Base-by-base conservation (phyloP, 2,888 invertebrate genomes). In the Zelleria hepariella region DNA sequence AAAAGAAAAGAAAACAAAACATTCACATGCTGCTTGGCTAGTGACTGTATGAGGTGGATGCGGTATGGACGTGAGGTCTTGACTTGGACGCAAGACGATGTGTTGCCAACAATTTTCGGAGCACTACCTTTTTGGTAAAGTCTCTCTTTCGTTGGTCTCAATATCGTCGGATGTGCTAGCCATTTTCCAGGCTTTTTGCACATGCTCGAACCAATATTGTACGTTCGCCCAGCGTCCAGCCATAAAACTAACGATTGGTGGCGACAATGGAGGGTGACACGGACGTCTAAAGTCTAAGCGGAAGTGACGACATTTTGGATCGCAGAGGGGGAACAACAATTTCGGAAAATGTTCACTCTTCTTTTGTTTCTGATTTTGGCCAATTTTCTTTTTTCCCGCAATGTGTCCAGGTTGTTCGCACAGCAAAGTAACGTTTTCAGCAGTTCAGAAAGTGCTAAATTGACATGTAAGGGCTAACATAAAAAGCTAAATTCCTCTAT, bases 1-100 rank as follows among this genome's bases (percentile, higher is more conserved):
- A 86, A 85, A 84, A 84, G 85, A 89, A 87, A 88, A 86, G 69
- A 86, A 87, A 88, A 87, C 77, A 86, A 89, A 89, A 89, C 89
- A 89, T 89, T 88, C 89, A 89, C 89, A 89, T 89, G 89, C 89
- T 86, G 86, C 86, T 79, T 77, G 82, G 82, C 83, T 82, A 70
- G 80, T 85, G 85, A 72, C 77, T 56, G 57, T 58, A 24, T 55
- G 75, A 80, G 79, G 78, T 81, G 84, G 82, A 86, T 86, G 86
- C 82, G 78, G 82, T 80, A 72, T 75, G 74, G 72, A 71, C 70
- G 78, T 79, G 77, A 71, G 67, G 68, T 67, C 68, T 70, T 42
- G 32, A 5, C 15, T 42, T 42, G 32, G 32, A 42, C 32, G 32
- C 32, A 42, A 42, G 32, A 42, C 32, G 32, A 42, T 15, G 32